Percentiles rank a stretch among this genome's conserved stretches.
These are phyloP conservation scores for Ptychodera flava DNA, from an alignment of 35 echinoderm and acorn worm genomes.

Conservation along the genomic window DNA sequence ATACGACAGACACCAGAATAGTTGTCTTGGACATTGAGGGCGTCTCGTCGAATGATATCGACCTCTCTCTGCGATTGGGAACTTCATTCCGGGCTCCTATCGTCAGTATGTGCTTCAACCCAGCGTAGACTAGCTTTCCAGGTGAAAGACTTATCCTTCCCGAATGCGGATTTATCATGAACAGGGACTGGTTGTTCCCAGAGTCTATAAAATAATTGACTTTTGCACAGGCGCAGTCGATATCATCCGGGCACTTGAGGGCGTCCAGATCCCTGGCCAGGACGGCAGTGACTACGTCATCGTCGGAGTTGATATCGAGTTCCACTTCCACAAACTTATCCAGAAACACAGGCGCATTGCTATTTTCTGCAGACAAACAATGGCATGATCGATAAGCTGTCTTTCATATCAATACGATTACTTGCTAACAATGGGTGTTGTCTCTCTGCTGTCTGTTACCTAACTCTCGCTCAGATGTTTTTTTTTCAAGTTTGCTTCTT, in stretches of 20 bases:
- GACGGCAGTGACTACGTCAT: conserved; percentile 57
- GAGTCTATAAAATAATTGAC: conserved; percentile 68
- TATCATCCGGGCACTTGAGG: conserved; percentile 25
- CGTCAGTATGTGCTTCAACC: conserved; percentile 7
- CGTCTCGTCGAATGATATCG: neutral
- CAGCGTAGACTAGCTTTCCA: neutral
- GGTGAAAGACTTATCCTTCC: conserved; percentile 59
- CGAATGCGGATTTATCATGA: conserved; percentile 66
- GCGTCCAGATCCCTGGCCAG: conserved; percentile 59
- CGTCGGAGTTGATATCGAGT: conserved; percentile 16
- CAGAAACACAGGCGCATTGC: conserved; percentile 13
- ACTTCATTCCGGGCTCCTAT: conserved; percentile 30
- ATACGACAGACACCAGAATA: conserved; percentile 23
- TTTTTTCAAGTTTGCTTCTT: too few relatives aligned
- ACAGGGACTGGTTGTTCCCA: conserved; percentile 67
- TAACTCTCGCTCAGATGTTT: too few relatives aligned
- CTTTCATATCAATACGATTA: too few relatives aligned
- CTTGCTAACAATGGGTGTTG: too few relatives aligned
- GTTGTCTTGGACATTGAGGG: conserved; percentile 5
- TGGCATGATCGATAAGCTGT: too few relatives aligned
- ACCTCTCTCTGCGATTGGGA: neutral
- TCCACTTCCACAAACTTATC: conserved; percentile 24
- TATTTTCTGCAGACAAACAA: conserved; percentile 29
- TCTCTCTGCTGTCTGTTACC: too few relatives aligned
- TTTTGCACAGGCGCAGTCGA: conserved; percentile 55